Evolutionary conservation across 2,113 vertebrate species (phyloP).

Genomic region (Genyomyrus donnyi): DNA sequence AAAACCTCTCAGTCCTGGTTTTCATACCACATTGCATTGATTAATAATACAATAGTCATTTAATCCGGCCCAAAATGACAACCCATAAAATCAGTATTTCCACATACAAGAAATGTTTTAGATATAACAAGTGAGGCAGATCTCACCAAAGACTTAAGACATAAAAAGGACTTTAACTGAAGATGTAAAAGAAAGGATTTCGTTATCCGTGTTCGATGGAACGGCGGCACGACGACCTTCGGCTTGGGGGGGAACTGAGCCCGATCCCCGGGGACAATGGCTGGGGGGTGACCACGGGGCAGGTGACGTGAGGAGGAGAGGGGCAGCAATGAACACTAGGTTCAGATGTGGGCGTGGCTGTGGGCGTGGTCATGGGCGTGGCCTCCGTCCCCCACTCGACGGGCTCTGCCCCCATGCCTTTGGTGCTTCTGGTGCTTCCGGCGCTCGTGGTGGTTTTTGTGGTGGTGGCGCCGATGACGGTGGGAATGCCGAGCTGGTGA

Average conservation of each 20-base stretch:
- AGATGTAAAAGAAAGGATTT: background rate
- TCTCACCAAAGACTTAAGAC: background rate
- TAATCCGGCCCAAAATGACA: background rate
- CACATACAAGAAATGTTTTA: background rate
- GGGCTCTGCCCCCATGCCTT: conserved; percentile 55
- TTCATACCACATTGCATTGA: background rate
- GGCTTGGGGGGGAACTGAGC: background rate
- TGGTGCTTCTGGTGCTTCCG: conserved; percentile 62
- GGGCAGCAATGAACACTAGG: conserved; percentile 41
- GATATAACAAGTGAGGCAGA: background rate
- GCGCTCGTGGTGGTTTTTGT: conserved; percentile 69
- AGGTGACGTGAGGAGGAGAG: background rate
- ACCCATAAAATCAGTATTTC: background rate
- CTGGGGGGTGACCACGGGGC: background rate
- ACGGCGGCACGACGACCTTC: background rate
- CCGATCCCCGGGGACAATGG: background rate
- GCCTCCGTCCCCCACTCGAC: conserved; percentile 52
- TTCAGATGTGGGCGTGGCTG: conserved; percentile 53
- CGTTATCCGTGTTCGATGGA: background rate
- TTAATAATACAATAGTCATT: background rate
- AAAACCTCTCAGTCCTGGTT: background rate
- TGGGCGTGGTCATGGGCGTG: background rate
- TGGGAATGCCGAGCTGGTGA: conserved; percentile 74
- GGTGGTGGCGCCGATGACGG: conserved; percentile 69
- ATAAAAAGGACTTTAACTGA: background rate